Base-by-base conservation (phyloP, 2,888 invertebrate species). In the Nebria salina region DNA sequence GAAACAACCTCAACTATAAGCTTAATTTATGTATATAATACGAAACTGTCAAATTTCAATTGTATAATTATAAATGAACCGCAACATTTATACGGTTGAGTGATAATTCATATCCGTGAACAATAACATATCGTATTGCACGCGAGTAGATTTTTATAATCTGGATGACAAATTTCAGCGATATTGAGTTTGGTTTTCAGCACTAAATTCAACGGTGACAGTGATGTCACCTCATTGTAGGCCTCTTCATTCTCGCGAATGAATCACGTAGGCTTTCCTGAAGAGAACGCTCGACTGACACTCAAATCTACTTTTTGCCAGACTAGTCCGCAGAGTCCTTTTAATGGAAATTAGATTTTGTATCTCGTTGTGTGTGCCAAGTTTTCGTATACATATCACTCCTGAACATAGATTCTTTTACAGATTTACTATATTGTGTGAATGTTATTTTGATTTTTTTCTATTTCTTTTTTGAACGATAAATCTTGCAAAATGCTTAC, bases 341-440 rank as follows among this genome's bases (percentile, higher is more conserved):
- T 78, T 78, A 78, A 78, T 78, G 78, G 78, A 78, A 78, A 78
- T 78, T 78, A 78, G 66, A 78, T 78, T 78, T 65, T 74, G 73
- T 74, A 66, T 65, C 78, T 8, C 68, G n/a, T 68, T 54, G 54
- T 54, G 54, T 54, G 54, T 54, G 54, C 54, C 54, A 54, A 54
- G 54, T 7, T 54, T 54, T 54, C 8, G 11, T 54, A 11, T 54
- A 13, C 54, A 54, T 54, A 54, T 54, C 54, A 54, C 54, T 54
- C 13, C 8, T 54, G 2, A 54, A 54, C 54, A 54, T 54, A 54
- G 54, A 54, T 54, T 54, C 54, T 54, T 13, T 13, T 54, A 54
- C 54, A 54, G 54, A 54, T 54, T 54, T 54, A 54, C 54, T 11
- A 54, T 11, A 54, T 8, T 54, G 11, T 54, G 54, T 54, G 54